phyloP scores from a whole-genome alignment of 2,888 invertebrate species.

The Protodeltote pygarga region DNA sequence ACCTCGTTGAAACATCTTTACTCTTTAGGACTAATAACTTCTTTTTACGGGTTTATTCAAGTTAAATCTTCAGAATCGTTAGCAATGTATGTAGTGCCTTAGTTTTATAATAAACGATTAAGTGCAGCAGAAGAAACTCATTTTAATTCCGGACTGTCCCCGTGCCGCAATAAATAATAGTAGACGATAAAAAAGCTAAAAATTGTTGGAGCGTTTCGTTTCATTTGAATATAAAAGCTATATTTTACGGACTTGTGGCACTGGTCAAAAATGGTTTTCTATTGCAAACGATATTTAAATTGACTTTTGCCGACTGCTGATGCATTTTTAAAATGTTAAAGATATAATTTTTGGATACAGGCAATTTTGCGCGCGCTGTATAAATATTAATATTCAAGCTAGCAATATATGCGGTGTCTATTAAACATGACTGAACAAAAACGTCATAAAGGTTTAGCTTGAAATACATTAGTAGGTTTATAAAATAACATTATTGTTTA shows the following conservation, averaged over 20 bases:
- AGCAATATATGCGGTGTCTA: too few relatives aligned
- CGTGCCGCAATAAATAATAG: slow-evolving; percentile 60
- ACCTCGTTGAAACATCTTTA: too few relatives aligned
- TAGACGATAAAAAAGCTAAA: slow-evolving; percentile 56
- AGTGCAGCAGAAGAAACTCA: slow-evolving; percentile 31
- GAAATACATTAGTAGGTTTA: too few relatives aligned
- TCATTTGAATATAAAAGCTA: slow-evolving; percentile 72
- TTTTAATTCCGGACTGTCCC: slow-evolving; percentile 49
- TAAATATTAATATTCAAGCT: too few relatives aligned
- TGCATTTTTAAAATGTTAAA: slow-evolving; percentile 9
- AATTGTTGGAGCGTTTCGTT: slow-evolving; percentile 61
- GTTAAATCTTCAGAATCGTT: too few relatives aligned
- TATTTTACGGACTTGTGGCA: slow-evolving; percentile 67
- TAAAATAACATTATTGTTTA: too few relatives aligned
- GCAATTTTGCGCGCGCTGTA: slow-evolving; percentile 18
- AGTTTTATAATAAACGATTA: not conserved
- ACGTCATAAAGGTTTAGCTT: too few relatives aligned
- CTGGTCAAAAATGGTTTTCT: slow-evolving; percentile 52
- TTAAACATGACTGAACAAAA: too few relatives aligned
- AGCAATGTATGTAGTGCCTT: not conserved
- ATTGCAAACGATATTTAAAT: slow-evolving; percentile 46
- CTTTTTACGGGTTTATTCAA: too few relatives aligned
- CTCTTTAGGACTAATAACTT: too few relatives aligned
- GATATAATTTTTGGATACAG: slow-evolving; percentile 5
- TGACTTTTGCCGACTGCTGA: slow-evolving; percentile 1